Evolutionary conservation across 1,140 invertebrate species (phyloP).

Genomic region (Diorhabda sublineata): DNA sequence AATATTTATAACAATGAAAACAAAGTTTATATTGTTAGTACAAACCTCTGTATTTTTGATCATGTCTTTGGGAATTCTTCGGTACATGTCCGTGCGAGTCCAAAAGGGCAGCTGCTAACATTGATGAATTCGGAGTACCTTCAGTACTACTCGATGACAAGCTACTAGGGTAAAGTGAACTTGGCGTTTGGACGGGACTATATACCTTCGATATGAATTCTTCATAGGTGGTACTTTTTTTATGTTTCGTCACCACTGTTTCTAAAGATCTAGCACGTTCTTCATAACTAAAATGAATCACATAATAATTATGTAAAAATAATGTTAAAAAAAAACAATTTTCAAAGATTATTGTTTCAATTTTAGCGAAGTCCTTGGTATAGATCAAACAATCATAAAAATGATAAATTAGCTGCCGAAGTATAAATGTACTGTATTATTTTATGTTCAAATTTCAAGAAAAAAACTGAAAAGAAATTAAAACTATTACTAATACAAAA

Average conservation of each 20-base stretch:
- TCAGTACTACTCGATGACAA: constrained; percentile 26
- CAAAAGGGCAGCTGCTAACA: constrained; percentile 51
- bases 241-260: constrained; percentile 84
- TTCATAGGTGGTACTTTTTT: constrained; percentile 87
- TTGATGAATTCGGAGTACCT: constrained; percentile 41
- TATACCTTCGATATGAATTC: constrained; percentile 83
- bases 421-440: too few species aligned
- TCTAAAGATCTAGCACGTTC: constrained; percentile 84
- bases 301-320: too few species aligned
- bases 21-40: constrained; percentile 5
- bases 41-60: constrained; percentile 42
- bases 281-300: constrained; percentile 67
- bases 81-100: constrained; percentile 46
- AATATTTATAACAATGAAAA: background rate
- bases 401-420: too few species aligned
- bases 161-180: constrained; percentile 48
- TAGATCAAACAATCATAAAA: too few species aligned
- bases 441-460: too few species aligned
- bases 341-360: too few species aligned
- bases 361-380: too few species aligned
- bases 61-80: constrained; percentile 37
- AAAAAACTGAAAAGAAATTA: too few species aligned
- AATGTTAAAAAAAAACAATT: too few species aligned
- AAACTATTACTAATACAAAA: too few species aligned
- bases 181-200: constrained; percentile 64